Conservation (phyloP, 2,797 vertebrate species). For the Phoxinus dragarum region DNA sequence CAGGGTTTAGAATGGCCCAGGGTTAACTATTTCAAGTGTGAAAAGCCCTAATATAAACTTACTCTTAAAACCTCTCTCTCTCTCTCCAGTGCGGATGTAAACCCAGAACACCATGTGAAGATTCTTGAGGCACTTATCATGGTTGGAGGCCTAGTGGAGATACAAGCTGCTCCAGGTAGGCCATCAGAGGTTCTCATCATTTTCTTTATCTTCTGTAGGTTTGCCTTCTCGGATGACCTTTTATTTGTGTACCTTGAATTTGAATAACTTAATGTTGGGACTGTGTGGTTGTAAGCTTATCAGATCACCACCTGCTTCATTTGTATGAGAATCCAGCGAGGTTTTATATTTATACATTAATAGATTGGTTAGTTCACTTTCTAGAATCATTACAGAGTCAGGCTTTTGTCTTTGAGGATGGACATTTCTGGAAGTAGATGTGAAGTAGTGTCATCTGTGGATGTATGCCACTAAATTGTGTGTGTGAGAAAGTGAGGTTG, state of each 20-base stretch:
- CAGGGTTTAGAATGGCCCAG: too few relatives aligned
- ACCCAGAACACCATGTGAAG: constrained; percentile 77
- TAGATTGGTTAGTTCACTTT: too few relatives aligned
- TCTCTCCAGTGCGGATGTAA: constrained; percentile 71
- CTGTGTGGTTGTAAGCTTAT: background rate
- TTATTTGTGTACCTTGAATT: background rate
- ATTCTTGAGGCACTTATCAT: constrained; percentile 82
- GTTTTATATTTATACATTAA: background rate
- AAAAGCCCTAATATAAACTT: too few relatives aligned
- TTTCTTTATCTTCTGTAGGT: background rate
- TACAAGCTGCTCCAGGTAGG: constrained; percentile 81
- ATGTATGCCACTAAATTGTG: constrained; percentile 5
- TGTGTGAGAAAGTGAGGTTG: constrained; percentile 19
- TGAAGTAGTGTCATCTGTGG: constrained; percentile 8
- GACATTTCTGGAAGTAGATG: constrained; percentile 35
- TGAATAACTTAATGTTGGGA: background rate
- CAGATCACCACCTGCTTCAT: background rate
- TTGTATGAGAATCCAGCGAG: background rate
- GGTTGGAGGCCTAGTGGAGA: constrained; percentile 74
- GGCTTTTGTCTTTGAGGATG: background rate
- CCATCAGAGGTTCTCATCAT: background rate
- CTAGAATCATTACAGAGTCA: background rate
- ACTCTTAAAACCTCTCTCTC: too few relatives aligned
- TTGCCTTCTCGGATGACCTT: background rate
- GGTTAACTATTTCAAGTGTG: too few relatives aligned